These are phyloP conservation scores for Sebastes ruberrimus DNA, from an alignment of 2,797 vertebrate genomes.

Conservation along the genomic window DNA sequence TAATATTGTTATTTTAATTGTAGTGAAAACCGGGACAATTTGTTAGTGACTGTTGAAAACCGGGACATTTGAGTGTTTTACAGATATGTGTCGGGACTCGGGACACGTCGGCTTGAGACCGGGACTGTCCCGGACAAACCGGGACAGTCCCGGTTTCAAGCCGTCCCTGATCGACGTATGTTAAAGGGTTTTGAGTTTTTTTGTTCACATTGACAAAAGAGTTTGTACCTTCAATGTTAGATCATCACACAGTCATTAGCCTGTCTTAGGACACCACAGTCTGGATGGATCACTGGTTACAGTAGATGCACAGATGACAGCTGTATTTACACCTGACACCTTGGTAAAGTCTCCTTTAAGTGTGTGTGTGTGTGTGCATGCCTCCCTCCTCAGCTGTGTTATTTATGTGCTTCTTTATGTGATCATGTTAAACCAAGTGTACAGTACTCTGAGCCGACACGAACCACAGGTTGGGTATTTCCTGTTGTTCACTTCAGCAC, in stretches of 20 bases:
- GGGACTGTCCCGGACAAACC: no score
- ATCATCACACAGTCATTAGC: no score
- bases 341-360: neutral
- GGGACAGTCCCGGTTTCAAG: no score
- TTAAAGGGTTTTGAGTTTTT: neutral
- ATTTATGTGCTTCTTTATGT: conserved; percentile 18
- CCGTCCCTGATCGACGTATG: no score
- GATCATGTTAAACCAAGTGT: conserved; percentile 38
- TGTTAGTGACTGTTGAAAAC: no score
- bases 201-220: neutral
- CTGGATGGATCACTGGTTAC: neutral
- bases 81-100: no score
- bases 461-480: conserved; percentile 38
- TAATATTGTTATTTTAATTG: no score
- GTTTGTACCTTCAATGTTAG: no score
- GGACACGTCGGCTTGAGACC: no score
- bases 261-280: no score
- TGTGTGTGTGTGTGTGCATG: neutral
- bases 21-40: no score
- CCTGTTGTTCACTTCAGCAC: conserved; percentile 33
- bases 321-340: neutral
- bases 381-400: neutral
- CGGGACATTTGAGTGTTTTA: no score
- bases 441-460: conserved; percentile 22
- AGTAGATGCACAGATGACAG: neutral